Evolutionary conservation across 53 echinoderm and acorn worm genomes (phyloP), one percentile per base, ranked within the genome.

Genomic region (Henricia sp.): DNA sequence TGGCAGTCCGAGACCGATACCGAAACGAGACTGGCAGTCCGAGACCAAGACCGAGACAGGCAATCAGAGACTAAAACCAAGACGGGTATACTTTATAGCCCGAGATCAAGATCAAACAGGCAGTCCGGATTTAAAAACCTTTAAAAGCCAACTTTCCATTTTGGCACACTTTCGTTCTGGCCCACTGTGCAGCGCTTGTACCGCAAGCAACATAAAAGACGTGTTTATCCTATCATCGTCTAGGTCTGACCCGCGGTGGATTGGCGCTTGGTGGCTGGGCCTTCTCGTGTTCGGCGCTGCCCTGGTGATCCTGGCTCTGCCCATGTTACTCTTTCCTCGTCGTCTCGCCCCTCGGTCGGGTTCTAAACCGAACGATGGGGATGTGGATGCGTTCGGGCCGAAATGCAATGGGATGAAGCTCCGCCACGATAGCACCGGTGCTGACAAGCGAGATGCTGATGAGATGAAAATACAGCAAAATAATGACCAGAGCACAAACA

Each of bases 211-310:
- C n/a, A n/a, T n/a, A n/a, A n/a, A n/a, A n/a, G n/a, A n/a, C n/a
- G n/a, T n/a, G n/a, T n/a, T n/a, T n/a, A n/a, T n/a, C n/a, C n/a
- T n/a, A n/a, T n/a, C n/a, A n/a, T n/a, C n/a, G n/a, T n/a, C n/a
- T n/a, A n/a, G n/a, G n/a, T n/a, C n/a, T 55, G 91, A 91, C 33
- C 91, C 88, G 25, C 74, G 91, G 5, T 91, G 91, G 91, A 77
- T 91, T 16, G 91, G 91, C 0, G 91, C 91, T 12, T 91, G 91
- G 91, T 91, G 91, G 91, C 69, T 87, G 13, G 91, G 91, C 3
- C 71, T 87, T 17, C 70, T 91, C 28, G 40, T 84, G 8, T 40
- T 84, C 14, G 74, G 88, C 39, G 26, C 62, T 13, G 68, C 74
- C 43, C 35, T 88, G 29, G 29, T 84, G 20, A 16, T 91, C n/a